Conservation (phyloP, 2,888 invertebrate genomes). For the Kuschelorhynchus macadamiae region DNA sequence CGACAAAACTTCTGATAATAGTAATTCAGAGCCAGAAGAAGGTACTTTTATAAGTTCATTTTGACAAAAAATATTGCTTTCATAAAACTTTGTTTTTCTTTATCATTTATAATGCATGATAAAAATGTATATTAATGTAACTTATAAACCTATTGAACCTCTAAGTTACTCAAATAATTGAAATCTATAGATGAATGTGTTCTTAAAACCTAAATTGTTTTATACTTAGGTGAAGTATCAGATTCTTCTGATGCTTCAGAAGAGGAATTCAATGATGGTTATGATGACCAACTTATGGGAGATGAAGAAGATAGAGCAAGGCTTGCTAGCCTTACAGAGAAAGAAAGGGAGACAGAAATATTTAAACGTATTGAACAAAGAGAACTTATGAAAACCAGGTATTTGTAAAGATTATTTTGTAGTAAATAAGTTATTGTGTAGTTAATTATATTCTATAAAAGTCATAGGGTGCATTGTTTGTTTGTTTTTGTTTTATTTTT, state of each 20-base stretch:
- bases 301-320: conserved; percentile 95
- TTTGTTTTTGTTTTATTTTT: conserved; percentile 29
- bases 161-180: too few relatives aligned
- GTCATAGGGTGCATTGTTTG: conserved; percentile 6
- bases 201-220: not conserved
- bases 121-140: too few relatives aligned
- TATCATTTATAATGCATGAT: too few relatives aligned
- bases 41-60: conserved; percentile 66
- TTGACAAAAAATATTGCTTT: too few relatives aligned
- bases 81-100: too few relatives aligned
- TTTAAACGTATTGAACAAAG: conserved; percentile 96
- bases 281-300: conserved; percentile 96
- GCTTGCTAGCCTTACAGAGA: conserved; percentile 94
- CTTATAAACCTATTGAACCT: too few relatives aligned
- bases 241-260: conserved; percentile 74
- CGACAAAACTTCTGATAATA: conserved; percentile 55
- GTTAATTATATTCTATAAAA: not conserved
- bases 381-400: conserved; percentile 92
- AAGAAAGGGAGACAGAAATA: conserved; percentile 96
- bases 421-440: too few relatives aligned
- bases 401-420: conserved; percentile 13
- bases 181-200: too few relatives aligned
- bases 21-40: conserved; percentile 85
- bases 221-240: conserved; percentile 80
- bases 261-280: conserved; percentile 96